These are phyloP conservation scores for Noctua janthe DNA, from an alignment of 2,888 invertebrate species.

Conservation along the genomic window DNA sequence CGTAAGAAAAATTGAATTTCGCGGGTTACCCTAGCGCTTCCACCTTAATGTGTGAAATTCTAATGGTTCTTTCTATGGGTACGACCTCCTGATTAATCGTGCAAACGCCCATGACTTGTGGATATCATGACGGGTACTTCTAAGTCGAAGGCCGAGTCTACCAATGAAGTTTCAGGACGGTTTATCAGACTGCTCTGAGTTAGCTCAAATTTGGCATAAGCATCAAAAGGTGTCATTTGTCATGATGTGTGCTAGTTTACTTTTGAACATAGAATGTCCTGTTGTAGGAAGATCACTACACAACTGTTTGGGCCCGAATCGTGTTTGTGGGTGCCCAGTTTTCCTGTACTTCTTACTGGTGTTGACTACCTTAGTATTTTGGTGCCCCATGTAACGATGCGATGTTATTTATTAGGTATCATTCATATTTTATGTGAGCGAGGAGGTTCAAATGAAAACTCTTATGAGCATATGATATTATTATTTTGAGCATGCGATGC, in stretches of 20 bases:
- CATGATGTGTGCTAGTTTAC: background rate
- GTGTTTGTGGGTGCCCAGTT: background rate
- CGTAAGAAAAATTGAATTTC: too few species aligned
- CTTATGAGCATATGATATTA: background rate
- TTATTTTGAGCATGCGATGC: conserved; percentile 19
- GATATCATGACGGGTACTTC: background rate
- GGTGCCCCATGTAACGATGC: background rate
- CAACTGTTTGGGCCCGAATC: background rate
- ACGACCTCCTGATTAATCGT: background rate
- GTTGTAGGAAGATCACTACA: background rate
- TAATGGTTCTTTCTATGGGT: background rate
- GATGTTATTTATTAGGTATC: background rate
- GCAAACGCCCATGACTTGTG: background rate
- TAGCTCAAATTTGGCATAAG: background rate
- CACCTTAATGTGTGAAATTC: background rate
- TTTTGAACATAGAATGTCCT: background rate
- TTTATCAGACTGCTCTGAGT: background rate
- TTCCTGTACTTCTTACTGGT: too few species aligned
- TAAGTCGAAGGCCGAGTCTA: background rate
- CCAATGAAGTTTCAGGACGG: background rate
- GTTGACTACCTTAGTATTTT: background rate
- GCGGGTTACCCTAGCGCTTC: too few species aligned
- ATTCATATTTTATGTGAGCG: background rate
- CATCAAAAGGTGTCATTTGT: background rate
- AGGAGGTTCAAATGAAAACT: background rate